phyloP scores from a whole-genome alignment of 2,797 vertebrate genomes.

The Thamnophis elegans region DNA sequence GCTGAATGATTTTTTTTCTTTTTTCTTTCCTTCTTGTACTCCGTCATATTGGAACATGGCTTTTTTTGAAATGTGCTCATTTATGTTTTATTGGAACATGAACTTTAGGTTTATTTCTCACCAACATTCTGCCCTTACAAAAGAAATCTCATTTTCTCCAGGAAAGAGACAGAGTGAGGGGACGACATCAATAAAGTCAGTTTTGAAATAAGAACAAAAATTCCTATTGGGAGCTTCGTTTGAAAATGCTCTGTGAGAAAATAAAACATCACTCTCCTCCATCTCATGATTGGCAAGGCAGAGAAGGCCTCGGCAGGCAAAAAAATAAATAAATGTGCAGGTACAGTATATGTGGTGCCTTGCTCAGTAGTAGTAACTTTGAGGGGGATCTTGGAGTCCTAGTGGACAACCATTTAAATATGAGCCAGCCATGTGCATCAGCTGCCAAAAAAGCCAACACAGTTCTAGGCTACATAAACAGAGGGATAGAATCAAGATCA shows the following conservation, averaged over 20 bases:
- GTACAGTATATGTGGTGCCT: too few relatives aligned
- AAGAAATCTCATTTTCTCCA: slow-evolving; percentile 50
- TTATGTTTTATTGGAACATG: slow-evolving; percentile 50
- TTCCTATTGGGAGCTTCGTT: not conserved
- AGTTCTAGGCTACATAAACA: too few relatives aligned
- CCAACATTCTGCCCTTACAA: slow-evolving; percentile 42
- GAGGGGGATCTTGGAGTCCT: too few relatives aligned
- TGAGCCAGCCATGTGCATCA: too few relatives aligned
- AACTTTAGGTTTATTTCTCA: slow-evolving; percentile 50
- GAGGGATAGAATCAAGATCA: too few relatives aligned
- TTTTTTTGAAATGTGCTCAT: slow-evolving; percentile 55
- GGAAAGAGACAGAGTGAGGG: slow-evolving; percentile 43
- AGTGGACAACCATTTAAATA: too few relatives aligned
- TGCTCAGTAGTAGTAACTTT: too few relatives aligned
- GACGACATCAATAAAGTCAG: slow-evolving; percentile 37
- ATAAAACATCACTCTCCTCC: not conserved
- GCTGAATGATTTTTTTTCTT: slow-evolving; percentile 56
- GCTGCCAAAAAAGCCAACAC: too few relatives aligned
- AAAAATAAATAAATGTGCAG: too few relatives aligned
- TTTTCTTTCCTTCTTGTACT: slow-evolving; percentile 34
- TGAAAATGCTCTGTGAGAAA: not conserved
- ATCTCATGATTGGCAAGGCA: not conserved
- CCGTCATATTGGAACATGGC: slow-evolving; percentile 38
- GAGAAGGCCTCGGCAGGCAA: not conserved
- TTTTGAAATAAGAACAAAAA: not conserved